Percentiles rank a stretch among this genome's conserved stretches.
phyloP scores from a whole-genome alignment of 2,113 vertebrate species.

The Passer domesticus region DNA sequence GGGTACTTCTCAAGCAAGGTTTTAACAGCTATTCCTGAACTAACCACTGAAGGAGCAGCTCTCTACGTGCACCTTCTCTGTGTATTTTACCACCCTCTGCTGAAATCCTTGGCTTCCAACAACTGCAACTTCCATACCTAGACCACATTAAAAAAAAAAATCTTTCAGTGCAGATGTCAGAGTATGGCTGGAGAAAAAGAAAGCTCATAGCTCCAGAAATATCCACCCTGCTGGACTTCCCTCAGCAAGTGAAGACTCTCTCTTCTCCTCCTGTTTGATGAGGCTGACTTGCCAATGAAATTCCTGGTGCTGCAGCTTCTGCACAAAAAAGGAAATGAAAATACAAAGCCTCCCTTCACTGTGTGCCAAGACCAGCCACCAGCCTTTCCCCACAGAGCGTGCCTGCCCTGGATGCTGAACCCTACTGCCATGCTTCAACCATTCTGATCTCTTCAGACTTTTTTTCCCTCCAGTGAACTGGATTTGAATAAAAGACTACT shows the following conservation, averaged over 20 bases:
- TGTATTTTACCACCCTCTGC: background rate
- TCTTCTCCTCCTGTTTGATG: background rate
- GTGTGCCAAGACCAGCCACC: background rate
- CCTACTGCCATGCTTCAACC: background rate
- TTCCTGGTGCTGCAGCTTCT: background rate
- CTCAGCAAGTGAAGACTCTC: background rate
- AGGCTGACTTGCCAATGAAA: background rate
- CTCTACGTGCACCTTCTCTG: background rate
- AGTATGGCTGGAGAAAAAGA: background rate
- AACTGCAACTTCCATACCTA: background rate
- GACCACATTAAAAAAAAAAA: background rate
- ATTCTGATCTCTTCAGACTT: background rate
- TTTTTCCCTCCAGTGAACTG: background rate
- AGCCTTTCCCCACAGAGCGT: accelerated
- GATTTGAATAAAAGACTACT: background rate
- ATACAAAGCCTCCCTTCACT: background rate
- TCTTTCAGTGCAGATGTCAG: background rate
- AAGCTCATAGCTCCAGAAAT: background rate
- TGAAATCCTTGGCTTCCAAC: background rate
- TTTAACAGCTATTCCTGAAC: background rate
- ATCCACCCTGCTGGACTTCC: background rate
- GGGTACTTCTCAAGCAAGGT: background rate
- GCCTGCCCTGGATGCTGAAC: background rate
- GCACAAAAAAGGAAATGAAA: background rate
- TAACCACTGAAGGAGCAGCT: background rate